Conservation (phyloP, 2,888 invertebrate species). For the Lacanobia wlatinum region DNA sequence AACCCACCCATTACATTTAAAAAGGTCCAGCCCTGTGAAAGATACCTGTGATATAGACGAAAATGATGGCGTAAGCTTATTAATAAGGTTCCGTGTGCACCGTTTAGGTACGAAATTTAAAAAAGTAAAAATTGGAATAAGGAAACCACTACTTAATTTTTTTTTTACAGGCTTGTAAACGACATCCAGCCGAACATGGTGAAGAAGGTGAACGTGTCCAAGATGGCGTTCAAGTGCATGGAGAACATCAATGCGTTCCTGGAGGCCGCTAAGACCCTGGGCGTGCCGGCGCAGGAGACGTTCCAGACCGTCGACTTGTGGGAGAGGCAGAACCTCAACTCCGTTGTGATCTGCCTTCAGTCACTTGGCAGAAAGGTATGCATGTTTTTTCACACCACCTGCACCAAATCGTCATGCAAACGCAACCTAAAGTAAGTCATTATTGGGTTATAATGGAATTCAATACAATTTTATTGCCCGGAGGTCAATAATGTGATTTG, state of each 20-base stretch:
- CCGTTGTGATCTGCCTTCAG: conserved; percentile 98
- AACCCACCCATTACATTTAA: too few species aligned
- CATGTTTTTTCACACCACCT: not conserved
- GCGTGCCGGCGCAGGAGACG: conserved; percentile 98
- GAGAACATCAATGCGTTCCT: conserved; percentile 99
- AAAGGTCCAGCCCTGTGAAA: too few species aligned
- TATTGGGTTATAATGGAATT: too few species aligned
- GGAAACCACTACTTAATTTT: not conserved
- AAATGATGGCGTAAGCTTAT: too few species aligned
- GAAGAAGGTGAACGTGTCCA: conserved; percentile 97
- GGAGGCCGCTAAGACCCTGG: conserved; percentile 95
- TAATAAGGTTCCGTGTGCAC: not conserved
- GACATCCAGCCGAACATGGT: conserved; percentile 95
- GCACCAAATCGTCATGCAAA: too few species aligned
- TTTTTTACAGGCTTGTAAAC: conserved; percentile 94
- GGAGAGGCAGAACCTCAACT: conserved; percentile 98
- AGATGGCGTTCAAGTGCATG: conserved; percentile 99
- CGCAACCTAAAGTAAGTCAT: too few species aligned
- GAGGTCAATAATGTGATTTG: too few species aligned
- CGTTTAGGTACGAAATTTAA: too few species aligned
- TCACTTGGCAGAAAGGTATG: conserved; percentile 98
- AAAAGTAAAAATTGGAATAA: not conserved
- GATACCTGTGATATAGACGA: too few species aligned
- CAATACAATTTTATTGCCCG: too few species aligned
- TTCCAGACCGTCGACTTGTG: conserved; percentile 99